A percentile compares a stretch with the other conserved stretches of the same genome.
phyloP scores from a whole-genome alignment of 2,797 vertebrate genomes.

The Buphagus erythrorhynchus region DNA sequence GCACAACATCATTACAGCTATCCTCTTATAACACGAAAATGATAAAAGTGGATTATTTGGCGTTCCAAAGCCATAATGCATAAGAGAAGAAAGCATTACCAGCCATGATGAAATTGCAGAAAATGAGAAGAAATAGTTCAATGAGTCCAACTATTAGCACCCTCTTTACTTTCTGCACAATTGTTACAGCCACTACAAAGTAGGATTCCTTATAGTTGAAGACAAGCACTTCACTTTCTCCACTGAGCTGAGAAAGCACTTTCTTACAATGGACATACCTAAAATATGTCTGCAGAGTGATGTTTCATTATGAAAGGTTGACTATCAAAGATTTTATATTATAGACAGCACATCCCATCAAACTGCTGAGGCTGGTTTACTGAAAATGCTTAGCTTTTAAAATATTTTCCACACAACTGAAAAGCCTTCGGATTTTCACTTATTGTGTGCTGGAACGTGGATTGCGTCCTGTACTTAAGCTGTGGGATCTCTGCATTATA shows the following conservation, averaged over 20 bases:
- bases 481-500: slow-evolving; percentile 91
- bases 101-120: background rate
- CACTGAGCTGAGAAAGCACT: background rate
- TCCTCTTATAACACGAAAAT: background rate
- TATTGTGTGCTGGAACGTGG: background rate
- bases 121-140: background rate
- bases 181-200: background rate
- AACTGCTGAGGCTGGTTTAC: background rate
- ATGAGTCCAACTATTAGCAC: background rate
- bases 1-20: background rate
- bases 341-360: background rate
- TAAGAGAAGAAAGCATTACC: background rate
- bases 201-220: background rate
- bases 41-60: background rate
- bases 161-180: background rate
- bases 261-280: background rate
- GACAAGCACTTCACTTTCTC: background rate
- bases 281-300: background rate
- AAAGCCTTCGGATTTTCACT: background rate
- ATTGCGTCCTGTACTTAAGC: slow-evolving; percentile 75
- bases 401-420: background rate
- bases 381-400: background rate
- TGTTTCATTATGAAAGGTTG: background rate
- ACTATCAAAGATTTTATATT: background rate
- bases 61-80: accelerated